Conservation (phyloP, 1,140 invertebrate genomes). For the Plectrocnemia conspersa region DNA sequence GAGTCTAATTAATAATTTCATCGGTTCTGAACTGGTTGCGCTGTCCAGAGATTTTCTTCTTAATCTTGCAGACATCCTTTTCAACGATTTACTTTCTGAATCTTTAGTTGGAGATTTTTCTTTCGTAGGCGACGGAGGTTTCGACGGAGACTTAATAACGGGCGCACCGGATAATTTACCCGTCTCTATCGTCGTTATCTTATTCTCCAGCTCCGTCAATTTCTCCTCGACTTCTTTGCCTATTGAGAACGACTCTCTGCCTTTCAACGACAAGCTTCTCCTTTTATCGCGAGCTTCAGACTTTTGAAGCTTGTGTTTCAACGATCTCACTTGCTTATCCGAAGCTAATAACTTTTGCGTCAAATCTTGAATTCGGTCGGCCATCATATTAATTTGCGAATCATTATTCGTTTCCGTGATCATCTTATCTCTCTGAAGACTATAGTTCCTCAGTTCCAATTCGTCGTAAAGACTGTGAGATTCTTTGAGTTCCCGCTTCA, state of each 20-base stretch:
- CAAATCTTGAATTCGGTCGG: constrained; percentile 76
- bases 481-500: constrained; percentile 77
- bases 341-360: constrained; percentile 73
- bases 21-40: constrained; percentile 68
- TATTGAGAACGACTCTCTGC: constrained; percentile 70
- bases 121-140: constrained; percentile 49
- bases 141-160: constrained; percentile 50
- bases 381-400: constrained; percentile 73
- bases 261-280: constrained; percentile 75
- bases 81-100: constrained; percentile 52
- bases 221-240: constrained; percentile 81
- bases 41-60: constrained; percentile 71
- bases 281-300: constrained; percentile 72
- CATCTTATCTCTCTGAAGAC: constrained; percentile 67
- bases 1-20: constrained; percentile 70
- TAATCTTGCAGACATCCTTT: constrained; percentile 50
- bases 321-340: constrained; percentile 74
- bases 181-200: constrained; percentile 63
- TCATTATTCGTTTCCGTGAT: constrained; percentile 64
- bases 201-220: constrained; percentile 71
- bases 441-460: constrained; percentile 69
- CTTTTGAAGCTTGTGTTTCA: constrained; percentile 76
- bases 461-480: constrained; percentile 74
- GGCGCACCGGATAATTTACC: constrained; percentile 38
- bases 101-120: constrained; percentile 49